Evolutionary conservation across 2,888 invertebrate species (phyloP), one percentile per base, ranked within the genome.

Genomic region (Artemia sp.): DNA sequence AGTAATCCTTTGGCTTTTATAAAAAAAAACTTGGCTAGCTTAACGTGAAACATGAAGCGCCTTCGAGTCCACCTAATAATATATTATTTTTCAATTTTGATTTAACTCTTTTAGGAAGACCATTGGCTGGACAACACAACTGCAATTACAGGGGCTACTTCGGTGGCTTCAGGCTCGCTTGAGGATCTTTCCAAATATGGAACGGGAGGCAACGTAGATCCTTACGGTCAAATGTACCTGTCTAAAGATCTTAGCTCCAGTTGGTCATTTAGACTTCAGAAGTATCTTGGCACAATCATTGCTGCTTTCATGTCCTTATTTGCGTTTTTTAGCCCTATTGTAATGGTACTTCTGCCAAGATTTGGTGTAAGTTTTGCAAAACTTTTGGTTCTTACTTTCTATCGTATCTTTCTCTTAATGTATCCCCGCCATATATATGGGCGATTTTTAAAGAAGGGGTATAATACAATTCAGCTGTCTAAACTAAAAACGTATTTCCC

Each of bases 41-140:
- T 52, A n/a, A 67, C 6, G 38, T 38, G 38, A 38, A 38, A 38
- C 38, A 38, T 38, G 38, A 38, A 38, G 38, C 38, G 38, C 38
- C 38, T 38, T 38, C 38, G 38, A 3, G 38, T 38, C 38, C 38
- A 38, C 38, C 38, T 0, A 38, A 38, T 38, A 38, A 38, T 38
- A 38, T 38, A 38, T 38, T 38, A 38, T 38, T 38, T 19, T 38
- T 38, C 38, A 38, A 38, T 38, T 38, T 38, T 38, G 6, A 38
- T 38, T 38, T 38, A 38, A 38, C 66, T 70, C 52, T 72, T 74
- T 50, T 89, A 94, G 80, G 96, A 96, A 80, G 96, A 96, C 76
- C 94, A 94, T 78, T 96, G 96, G 96, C 94, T 92, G n/a, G 96
- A 96, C 79, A 95, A 92, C 76, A 95, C 95, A 0, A 96, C 96